phyloP scores from a whole-genome alignment of 1,140 invertebrate species.

The Leptinotarsa texana region DNA sequence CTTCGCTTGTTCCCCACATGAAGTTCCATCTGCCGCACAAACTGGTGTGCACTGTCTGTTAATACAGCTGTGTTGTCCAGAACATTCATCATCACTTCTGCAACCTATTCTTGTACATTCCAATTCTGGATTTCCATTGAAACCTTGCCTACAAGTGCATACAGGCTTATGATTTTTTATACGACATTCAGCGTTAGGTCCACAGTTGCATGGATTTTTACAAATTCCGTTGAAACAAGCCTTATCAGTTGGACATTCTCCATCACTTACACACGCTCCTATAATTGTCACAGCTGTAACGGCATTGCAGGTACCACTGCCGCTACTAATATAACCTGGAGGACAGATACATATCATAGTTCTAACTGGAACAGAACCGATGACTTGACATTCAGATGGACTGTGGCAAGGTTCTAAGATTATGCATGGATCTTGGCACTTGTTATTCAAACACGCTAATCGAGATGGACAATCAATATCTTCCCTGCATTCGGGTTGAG shows the following conservation, averaged over 20 bases:
- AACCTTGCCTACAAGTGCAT: constrained; percentile 79
- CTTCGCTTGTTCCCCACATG: constrained; percentile 60
- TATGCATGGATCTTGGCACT: constrained; percentile 82
- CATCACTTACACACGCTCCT: constrained; percentile 73
- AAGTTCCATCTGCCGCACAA: constrained; percentile 66
- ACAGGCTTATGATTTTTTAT: constrained; percentile 82
- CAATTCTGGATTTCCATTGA: constrained; percentile 78
- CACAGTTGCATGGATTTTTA: constrained; percentile 79
- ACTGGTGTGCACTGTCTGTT: constrained; percentile 78
- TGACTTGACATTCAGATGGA: constrained; percentile 80
- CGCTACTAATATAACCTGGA: constrained; percentile 82
- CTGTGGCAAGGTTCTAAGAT: constrained; percentile 76
- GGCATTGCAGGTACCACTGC: constrained; percentile 77
- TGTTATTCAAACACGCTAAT: constrained; percentile 78
- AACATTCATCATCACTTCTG: constrained; percentile 73
- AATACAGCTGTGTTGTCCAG: constrained; percentile 75
- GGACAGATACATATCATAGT: constrained; percentile 89
- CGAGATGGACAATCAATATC: constrained; percentile 81
- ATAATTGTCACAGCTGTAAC: constrained; percentile 66
- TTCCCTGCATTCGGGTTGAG: constrained; percentile 74
- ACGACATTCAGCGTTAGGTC: constrained; percentile 77
- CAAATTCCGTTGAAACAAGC: constrained; percentile 81
- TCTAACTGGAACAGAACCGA: constrained; percentile 77
- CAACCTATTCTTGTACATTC: constrained; percentile 75
- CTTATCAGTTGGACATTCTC: constrained; percentile 74